A percentile compares a stretch with the other conserved stretches of the same genome.
Conservation (phyloP, 2,113 vertebrate genomes). For the Phrynosoma platyrhinos region DNA sequence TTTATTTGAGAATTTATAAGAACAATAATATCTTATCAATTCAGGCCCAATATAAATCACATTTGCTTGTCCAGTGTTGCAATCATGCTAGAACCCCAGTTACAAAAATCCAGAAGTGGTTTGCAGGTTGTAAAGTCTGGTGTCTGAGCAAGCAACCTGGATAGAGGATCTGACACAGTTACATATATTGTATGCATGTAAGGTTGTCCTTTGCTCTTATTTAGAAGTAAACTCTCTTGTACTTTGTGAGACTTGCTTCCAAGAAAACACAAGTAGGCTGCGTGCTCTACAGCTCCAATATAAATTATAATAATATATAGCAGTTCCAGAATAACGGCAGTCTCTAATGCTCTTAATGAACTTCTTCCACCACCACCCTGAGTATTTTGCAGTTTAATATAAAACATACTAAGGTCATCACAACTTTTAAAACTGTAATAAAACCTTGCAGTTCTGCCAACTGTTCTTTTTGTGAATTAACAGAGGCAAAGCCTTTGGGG, state of each 20-base stretch:
- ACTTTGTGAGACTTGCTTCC: background rate
- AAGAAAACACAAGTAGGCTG: background rate
- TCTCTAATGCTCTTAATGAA: constrained; percentile 4
- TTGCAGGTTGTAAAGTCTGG: no score
- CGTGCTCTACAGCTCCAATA: background rate
- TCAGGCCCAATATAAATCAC: no score
- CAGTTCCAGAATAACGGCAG: constrained; percentile 25
- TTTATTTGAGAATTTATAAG: no score
- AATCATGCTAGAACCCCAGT: no score
- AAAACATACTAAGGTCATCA: background rate
- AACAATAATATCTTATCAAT: no score
- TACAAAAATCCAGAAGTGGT: no score
- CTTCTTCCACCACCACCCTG: background rate
- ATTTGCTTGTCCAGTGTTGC: no score
- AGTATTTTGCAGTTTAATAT: constrained; percentile 38
- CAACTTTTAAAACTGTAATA: constrained; percentile 38
- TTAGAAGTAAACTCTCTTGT: background rate
- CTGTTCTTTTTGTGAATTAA: constrained; percentile 46
- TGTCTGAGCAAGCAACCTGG: no score
- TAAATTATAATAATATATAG: constrained; percentile 4
- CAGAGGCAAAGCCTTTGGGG: constrained; percentile 28
- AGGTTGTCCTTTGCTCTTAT: no score
- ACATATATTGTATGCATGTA: no score
- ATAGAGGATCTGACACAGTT: no score
- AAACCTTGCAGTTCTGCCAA: constrained; percentile 45